Percentiles rank a stretch among this genome's conserved stretches.
Conservation (phyloP, 2,113 vertebrate species). For the Caranx ignobilis region DNA sequence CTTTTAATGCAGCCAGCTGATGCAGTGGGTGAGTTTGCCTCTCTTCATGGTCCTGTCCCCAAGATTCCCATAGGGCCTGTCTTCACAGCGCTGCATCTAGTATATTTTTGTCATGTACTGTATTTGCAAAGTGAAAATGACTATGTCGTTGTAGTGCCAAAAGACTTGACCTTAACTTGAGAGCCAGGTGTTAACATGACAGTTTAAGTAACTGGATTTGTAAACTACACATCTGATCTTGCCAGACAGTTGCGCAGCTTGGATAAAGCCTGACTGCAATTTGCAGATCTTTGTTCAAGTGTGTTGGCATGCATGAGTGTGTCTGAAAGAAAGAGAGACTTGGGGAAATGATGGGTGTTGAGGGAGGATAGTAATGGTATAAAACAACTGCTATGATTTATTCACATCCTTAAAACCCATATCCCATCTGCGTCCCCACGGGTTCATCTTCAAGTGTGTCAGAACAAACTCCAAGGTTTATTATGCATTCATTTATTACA, state of each 20-base stretch:
- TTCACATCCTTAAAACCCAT: slow-evolving; percentile 75
- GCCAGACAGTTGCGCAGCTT: slow-evolving; percentile 23
- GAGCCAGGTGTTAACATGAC: slow-evolving; percentile 35
- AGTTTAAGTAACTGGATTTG: slow-evolving; percentile 44
- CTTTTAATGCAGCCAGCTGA: neutral
- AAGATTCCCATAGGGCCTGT: neutral
- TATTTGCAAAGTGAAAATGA: slow-evolving; percentile 13
- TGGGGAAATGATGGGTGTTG: slow-evolving; percentile 38
- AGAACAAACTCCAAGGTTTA: slow-evolving; percentile 71
- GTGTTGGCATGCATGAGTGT: slow-evolving; percentile 37
- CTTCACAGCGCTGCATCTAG: slow-evolving; percentile 13
- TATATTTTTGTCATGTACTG: slow-evolving; percentile 17
- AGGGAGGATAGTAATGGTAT: slow-evolving; percentile 58
- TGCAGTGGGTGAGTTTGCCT: neutral
- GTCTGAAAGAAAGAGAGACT: slow-evolving; percentile 37
- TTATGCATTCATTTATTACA: slow-evolving; percentile 70
- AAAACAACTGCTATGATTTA: slow-evolving; percentile 78
- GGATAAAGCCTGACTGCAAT: slow-evolving; percentile 11
- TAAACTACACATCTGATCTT: slow-evolving; percentile 43
- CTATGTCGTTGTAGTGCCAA: slow-evolving; percentile 6
- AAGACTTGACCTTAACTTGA: slow-evolving; percentile 29
- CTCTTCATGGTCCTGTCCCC: neutral
- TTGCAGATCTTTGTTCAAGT: slow-evolving; percentile 35
- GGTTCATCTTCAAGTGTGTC: slow-evolving; percentile 71
- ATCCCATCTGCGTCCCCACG: slow-evolving; percentile 70